A percentile compares a stretch with the other conserved stretches of the same genome.
These are phyloP conservation scores for Indri indri DNA, from an alignment of 2,113 vertebrate species.

Conservation along the genomic window DNA sequence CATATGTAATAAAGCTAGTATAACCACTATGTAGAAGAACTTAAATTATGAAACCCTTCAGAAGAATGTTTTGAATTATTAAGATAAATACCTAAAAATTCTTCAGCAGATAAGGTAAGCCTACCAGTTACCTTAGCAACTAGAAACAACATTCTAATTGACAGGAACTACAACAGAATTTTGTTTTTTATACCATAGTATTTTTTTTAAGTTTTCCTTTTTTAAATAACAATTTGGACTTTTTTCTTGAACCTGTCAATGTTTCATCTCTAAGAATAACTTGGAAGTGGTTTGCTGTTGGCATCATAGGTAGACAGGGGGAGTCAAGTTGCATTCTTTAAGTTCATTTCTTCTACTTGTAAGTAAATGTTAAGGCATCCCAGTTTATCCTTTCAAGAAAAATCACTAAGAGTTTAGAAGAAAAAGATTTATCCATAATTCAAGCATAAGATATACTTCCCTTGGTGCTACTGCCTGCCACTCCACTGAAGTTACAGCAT, in stretches of 20 bases:
- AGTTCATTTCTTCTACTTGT: slow-evolving; percentile 17
- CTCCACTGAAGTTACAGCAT: not conserved
- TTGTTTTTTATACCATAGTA: not conserved
- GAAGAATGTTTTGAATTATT: slow-evolving; percentile 26
- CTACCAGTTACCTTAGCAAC: not conserved
- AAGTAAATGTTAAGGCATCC: not conserved
- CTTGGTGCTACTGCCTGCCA: not conserved
- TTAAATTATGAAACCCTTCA: not conserved
- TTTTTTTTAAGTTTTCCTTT: not conserved
- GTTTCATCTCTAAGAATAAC: not conserved
- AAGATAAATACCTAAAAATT: slow-evolving; percentile 5
- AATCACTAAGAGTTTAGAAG: not conserved
- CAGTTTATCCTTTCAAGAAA: not conserved
- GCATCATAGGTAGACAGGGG: not conserved
- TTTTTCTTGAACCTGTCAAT: not conserved
- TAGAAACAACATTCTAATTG: slow-evolving; percentile 32
- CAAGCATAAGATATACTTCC: not conserved
- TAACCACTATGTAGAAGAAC: not conserved
- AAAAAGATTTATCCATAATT: not conserved
- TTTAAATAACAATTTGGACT: not conserved
- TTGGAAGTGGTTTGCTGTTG: not conserved
- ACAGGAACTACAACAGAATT: not conserved
- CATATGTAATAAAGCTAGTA: not conserved
- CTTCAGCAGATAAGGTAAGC: not conserved
- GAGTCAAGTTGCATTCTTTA: not conserved